Base-by-base conservation (phyloP, 2,888 invertebrate genomes). In the Platycheirus rosarum region DNA sequence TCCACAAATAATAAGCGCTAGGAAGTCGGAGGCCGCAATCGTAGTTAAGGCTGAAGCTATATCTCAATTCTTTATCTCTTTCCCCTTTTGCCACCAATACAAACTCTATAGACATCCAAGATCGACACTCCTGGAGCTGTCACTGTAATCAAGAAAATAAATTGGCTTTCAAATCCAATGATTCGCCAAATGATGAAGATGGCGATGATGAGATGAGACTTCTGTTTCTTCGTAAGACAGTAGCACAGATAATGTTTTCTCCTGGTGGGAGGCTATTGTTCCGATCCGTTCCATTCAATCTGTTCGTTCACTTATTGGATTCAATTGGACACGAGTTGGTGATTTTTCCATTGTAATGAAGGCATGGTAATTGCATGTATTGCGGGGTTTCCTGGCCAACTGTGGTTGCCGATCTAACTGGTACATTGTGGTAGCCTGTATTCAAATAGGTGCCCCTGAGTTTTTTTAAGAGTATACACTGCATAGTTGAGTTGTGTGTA, bases 211-310 rank as follows among this genome's bases (percentile, higher is more conserved):
- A 16, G 60, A 66, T 16, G 13, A 26, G 53, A 29, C 46, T 73
- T 26, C 66, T 44, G 26, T 13, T 60, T 55, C 46, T 13, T 44
- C 79, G 79, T 69, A 79, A 79, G 79, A 75, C 79, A 70, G 78
- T 79, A 68, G 78, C 68, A 20, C 16, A 60, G n/a, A n/a, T n/a
- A 44, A 13, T 20, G 51, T 32, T 66, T 49, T 35, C 57, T 55
- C 71, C 51, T 77, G 71, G 73, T 79, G 74, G 74, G 69, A 70
- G 74, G 49, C 74, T 75, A 65, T 70, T 75, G 79, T 80, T 80
- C 65, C 2, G 6, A 20, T 35, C 37, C 37, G 18, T 44, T 40
- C 4, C 40, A 6, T 8, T 55, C 49, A 14, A 6, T 2, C 14
- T 16, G 11, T 29, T 37, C 18, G 44, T 77, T 60, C 49, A 71